phyloP scores from a whole-genome alignment of 2,113 vertebrate species.

The Prunella fulvescens region DNA sequence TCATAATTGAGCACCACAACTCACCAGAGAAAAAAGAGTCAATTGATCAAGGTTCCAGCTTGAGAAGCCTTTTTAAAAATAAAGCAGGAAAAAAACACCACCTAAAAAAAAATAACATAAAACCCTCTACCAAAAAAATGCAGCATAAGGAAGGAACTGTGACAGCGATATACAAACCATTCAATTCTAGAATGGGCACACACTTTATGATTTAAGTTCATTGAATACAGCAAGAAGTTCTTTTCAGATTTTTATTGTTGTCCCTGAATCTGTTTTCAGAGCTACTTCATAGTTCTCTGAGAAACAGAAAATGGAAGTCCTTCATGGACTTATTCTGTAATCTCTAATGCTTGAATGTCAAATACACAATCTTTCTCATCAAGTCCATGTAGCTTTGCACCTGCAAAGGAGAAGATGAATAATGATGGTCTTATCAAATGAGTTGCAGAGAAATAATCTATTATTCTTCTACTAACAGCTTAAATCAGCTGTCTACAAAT shows the following conservation, averaged over 20 bases:
- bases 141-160: not conserved
- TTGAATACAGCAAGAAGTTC: not conserved
- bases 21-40: slow-evolving; percentile 21
- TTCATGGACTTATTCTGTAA: not conserved
- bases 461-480: not conserved
- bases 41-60: slow-evolving; percentile 29
- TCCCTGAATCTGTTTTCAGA: not conserved
- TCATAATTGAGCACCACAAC: slow-evolving; percentile 45
- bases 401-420: not conserved
- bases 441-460: not conserved
- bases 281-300: not conserved
- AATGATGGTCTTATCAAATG: not conserved
- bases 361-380: not conserved
- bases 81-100: not conserved
- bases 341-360: not conserved
- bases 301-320: not conserved
- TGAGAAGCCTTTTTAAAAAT: not conserved
- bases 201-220: not conserved
- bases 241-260: not conserved
- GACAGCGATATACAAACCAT: not conserved
- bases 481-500: not conserved
- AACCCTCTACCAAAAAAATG: not conserved
- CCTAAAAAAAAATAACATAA: rapidly evolving
- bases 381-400: not conserved
- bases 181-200: not conserved